Conservation (phyloP, 2,113 vertebrate species). For the Myrmecobius fasciatus region DNA sequence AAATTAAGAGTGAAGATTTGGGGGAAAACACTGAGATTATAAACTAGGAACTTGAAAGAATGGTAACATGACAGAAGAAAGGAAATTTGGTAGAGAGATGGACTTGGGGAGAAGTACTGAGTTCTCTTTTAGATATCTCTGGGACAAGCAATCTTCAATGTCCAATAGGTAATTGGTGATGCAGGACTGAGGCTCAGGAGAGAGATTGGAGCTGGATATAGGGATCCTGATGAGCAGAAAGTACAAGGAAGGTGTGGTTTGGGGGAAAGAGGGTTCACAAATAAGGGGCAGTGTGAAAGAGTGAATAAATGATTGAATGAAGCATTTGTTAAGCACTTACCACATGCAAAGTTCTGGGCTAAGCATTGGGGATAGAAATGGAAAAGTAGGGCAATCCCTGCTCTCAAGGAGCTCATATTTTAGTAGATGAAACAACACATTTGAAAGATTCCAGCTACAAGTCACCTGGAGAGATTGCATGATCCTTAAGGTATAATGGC, state of each 20-base stretch:
- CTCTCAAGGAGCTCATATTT: background rate
- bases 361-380: background rate
- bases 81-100: background rate
- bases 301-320: slow-evolving; percentile 3
- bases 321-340: background rate
- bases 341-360: background rate
- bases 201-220: background rate
- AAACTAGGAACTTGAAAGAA: background rate
- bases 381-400: background rate
- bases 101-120: background rate
- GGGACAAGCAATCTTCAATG: background rate
- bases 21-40: background rate
- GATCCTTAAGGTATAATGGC: background rate
- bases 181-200: background rate
- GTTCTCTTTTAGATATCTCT: background rate
- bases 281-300: background rate
- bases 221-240: background rate
- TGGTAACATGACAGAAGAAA: background rate
- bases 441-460: background rate
- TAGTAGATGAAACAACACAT: background rate
- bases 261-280: background rate
- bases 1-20: background rate
- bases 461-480: background rate
- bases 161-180: background rate
- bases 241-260: background rate